These are phyloP conservation scores for Melolontha melolontha DNA, from an alignment of 2,888 invertebrate species.

Conservation along the genomic window DNA sequence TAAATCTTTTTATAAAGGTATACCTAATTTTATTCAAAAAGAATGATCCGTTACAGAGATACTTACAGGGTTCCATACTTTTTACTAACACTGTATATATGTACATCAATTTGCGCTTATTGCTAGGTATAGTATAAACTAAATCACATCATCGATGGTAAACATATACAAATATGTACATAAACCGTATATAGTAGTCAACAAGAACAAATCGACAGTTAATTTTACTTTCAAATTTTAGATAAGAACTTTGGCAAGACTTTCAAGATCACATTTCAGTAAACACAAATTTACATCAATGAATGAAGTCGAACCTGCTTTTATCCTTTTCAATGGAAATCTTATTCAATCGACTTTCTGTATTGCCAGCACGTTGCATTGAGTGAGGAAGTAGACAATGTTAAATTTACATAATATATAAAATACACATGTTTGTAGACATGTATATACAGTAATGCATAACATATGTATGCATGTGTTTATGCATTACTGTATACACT, in stretches of 20 bases:
- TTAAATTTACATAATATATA: constrained; percentile 22
- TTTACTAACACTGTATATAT: no score
- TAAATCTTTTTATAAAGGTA: no score
- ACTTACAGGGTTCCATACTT: no score
- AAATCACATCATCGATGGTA: no score
- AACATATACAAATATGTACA: no score
- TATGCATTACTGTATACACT: no score
- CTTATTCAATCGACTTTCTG: constrained; percentile 17
- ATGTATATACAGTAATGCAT: constrained; percentile 16
- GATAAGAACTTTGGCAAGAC: not conserved
- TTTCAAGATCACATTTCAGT: constrained; percentile 7
- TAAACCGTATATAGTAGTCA: no score
- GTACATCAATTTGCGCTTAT: no score
- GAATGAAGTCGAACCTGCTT: constrained; percentile 33
- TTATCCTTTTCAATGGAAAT: constrained; percentile 31
- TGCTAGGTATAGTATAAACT: no score
- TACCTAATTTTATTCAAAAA: no score
- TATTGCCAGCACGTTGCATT: constrained; percentile 7
- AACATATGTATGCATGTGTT: no score
- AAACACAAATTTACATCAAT: constrained; percentile 21
- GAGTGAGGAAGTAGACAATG: constrained; percentile 7
- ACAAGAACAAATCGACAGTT: not conserved
- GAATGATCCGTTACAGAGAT: no score
- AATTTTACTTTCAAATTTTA: constrained; percentile 13
- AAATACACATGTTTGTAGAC: constrained; percentile 6